A percentile compares a stretch with the other conserved stretches of the same genome.
Evolutionary conservation across 1,140 invertebrate species (phyloP).

Genomic region (Venustaconcha ellipsiformis): DNA sequence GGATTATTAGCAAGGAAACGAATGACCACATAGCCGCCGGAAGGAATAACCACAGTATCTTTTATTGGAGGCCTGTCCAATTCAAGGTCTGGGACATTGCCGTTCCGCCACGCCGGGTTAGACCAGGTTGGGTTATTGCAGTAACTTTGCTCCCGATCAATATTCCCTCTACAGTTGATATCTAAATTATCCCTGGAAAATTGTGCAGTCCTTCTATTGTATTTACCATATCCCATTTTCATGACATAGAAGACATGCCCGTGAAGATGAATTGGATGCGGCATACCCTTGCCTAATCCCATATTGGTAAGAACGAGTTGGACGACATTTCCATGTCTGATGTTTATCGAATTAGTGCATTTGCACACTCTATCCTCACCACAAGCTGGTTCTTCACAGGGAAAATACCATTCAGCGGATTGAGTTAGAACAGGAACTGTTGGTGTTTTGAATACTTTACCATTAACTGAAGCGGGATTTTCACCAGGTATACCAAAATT

Average conservation of each 20-base stretch:
- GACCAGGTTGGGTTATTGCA: conserved; percentile 55
- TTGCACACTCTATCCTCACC: conserved; percentile 32
- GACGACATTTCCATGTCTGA: conserved; percentile 39
- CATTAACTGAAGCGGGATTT: conserved; percentile 53
- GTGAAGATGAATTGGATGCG: conserved; percentile 81
- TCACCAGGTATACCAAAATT: conserved; percentile 61
- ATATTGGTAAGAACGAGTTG: conserved; percentile 58
- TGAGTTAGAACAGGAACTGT: conserved; percentile 48
- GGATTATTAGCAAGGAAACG: conserved; percentile 83
- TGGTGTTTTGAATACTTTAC: conserved; percentile 41
- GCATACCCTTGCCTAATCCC: conserved; percentile 75
- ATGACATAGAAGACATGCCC: conserved; percentile 81
- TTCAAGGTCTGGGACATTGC: conserved; percentile 48
- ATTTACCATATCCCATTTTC: conserved; percentile 69
- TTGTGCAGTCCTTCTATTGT: conserved; percentile 60
- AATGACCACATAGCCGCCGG: conserved; percentile 77
- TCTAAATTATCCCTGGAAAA: conserved; percentile 38
- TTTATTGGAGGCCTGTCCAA: conserved; percentile 75
- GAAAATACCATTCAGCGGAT: conserved; percentile 39
- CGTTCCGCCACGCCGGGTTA: conserved; percentile 43
- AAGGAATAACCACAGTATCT: conserved; percentile 80
- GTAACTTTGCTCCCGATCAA: conserved; percentile 29
- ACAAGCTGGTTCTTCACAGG: conserved; percentile 34
- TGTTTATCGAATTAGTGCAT: conserved; percentile 30
- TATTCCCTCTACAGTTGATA: conserved; percentile 44